Conservation (phyloP, 2,888 invertebrate genomes). For the Papilio demoleus region DNA sequence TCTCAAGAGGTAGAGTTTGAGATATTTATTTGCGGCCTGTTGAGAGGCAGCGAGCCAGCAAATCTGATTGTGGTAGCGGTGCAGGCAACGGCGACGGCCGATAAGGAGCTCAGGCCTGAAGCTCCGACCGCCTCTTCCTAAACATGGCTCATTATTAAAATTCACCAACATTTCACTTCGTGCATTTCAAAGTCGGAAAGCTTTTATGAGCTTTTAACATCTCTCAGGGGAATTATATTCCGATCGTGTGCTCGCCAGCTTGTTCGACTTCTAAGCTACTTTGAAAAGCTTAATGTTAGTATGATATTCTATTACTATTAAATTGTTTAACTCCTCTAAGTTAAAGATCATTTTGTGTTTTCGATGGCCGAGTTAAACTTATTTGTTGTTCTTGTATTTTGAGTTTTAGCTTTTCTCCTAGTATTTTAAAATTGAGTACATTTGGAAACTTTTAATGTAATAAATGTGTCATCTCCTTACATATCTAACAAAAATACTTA, state of each 20-base stretch:
- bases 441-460: neutral
- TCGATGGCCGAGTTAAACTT: neutral
- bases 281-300: neutral
- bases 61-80: constrained; percentile 61
- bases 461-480: no score
- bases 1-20: constrained; percentile 44
- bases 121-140: constrained; percentile 48
- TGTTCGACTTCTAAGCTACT: constrained; percentile 13
- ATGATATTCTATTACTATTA: neutral
- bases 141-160: constrained; percentile 51
- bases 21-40: constrained; percentile 49
- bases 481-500: no score
- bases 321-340: neutral
- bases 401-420: neutral
- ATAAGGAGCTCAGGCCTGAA: constrained; percentile 57
- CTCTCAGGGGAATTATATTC: constrained; percentile 31
- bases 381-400: neutral
- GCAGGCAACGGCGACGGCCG: constrained; percentile 50
- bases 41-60: constrained; percentile 47
- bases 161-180: constrained; percentile 42
- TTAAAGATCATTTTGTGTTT: neutral
- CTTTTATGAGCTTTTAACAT: constrained; percentile 38
- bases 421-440: neutral
- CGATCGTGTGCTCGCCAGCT: constrained; percentile 15
- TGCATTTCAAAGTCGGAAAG: constrained; percentile 41